Evolutionary conservation across 2,797 vertebrate species (phyloP), one percentile per base, ranked within the genome.

Genomic region (Leptodactylus fallax): DNA sequence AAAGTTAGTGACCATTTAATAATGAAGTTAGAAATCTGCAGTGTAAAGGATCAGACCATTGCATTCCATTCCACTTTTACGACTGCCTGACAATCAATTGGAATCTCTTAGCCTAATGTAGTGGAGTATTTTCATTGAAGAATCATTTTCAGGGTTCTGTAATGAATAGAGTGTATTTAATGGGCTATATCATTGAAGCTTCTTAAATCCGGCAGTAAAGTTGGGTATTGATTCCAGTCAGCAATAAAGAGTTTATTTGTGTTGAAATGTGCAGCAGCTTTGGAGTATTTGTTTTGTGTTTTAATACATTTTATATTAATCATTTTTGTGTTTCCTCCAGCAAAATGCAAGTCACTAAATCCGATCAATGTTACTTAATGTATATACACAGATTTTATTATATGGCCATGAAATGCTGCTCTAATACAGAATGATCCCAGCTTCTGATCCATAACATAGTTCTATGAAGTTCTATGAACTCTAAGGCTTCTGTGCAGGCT

Each of bases 71-170:
- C 14, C 58, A 77, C 83, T 77, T 85, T 85, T 85, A 78, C 11
- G 56, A 60, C 83, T 77, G 58, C 77, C 76, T 51, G 45, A 36
- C 83, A 85, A 85, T 85, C 83, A 63, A 77, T 85, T 65, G 72
- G 77, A 85, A 85, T 85, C 83, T 78, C 83, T 78, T 81, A 81
- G 56, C 72, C 47, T 85, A 85, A 85, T 85, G 83, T 53, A 76
- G 45, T 85, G 72, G 19, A 36, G 83, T 63, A 85, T 85, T 85
- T 85, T 85, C 82, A 45, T 45, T 83, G 58, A 51, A 61, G 72
- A 85, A 49, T 85, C 72, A 77, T 85, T 85, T 78, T 51, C 72
- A 63, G 58, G 49, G 72, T 61, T 51, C 74, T 63, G 83, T 63
- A 63, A 79, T 86, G 85, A 86, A 79, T 56, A 69, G 74, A 86